Percentiles rank a stretch among this genome's conserved stretches.
Conservation (phyloP, 53 echinoderm and acorn worm genomes). For the Paracentrotus lividus region DNA sequence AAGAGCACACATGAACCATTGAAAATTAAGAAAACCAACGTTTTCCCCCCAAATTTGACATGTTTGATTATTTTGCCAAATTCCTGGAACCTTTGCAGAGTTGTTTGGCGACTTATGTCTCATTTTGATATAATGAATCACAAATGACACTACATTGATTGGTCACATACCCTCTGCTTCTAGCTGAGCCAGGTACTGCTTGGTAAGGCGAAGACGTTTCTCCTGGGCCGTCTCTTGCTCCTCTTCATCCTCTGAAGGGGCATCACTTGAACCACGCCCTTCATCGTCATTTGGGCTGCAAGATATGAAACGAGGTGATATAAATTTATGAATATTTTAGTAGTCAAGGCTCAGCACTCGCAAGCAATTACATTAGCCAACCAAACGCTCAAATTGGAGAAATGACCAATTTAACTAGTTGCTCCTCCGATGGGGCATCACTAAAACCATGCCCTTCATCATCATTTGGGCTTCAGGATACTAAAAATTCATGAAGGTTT, state of each 20-base stretch:
- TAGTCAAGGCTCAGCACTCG: no score
- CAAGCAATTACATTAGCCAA: no score
- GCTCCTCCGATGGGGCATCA: conserved; percentile 65
- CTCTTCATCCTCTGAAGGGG: conserved; percentile 62
- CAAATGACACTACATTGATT: neutral
- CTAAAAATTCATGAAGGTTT: no score
- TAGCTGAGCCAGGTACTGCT: conserved; percentile 95
- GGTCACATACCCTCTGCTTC: conserved; percentile 84
- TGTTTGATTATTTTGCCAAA: no score
- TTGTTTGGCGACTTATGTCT: no score
- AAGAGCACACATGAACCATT: no score
- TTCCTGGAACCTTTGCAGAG: no score
- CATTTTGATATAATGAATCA: no score
- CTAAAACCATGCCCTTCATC: conserved; percentile 68
- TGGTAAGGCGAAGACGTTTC: conserved; percentile 96
- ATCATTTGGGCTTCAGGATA: conserved; percentile 35
- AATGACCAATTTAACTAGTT: no score
- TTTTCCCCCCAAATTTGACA: no score
- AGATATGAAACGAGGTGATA: neutral
- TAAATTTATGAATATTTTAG: neutral
- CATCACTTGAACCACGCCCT: conserved; percentile 62
- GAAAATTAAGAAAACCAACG: no score
- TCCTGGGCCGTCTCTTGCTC: conserved; percentile 98
- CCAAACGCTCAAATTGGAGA: no score
- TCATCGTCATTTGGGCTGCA: conserved; percentile 64